Conservation (phyloP, 37 sponge, comb jelly and placozoan genomes). For the Chondrilla cf. caribensis region DNA sequence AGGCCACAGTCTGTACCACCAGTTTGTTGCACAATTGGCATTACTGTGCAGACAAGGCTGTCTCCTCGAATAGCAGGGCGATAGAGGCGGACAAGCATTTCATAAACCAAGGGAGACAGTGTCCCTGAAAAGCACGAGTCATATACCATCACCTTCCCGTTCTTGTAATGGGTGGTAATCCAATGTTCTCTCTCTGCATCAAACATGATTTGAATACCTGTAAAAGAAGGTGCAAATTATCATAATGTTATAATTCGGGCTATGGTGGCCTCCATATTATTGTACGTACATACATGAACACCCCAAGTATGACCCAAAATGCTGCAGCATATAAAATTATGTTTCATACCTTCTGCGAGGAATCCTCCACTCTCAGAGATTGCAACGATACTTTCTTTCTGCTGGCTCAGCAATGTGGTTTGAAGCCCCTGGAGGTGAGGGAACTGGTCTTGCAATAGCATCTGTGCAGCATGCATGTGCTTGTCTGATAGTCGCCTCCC, state of each 20-base stretch:
- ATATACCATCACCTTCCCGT: background rate
- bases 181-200: slow-evolving; percentile 4
- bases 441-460: slow-evolving; percentile 8
- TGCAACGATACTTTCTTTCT: background rate
- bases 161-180: background rate
- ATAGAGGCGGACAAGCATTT: no score
- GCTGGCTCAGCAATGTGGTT: slow-evolving; percentile 10
- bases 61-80: no score
- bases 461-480: slow-evolving; percentile 19
- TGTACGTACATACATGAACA: no score
- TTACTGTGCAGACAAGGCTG: no score
- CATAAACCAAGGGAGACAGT: no score
- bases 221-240: background rate
- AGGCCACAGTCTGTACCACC: no score
- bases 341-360: no score
- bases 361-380: background rate
- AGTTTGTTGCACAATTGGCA: no score
- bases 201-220: slow-evolving; percentile 17
- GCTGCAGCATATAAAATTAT: no score
- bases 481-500: background rate
- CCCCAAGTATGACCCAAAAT: no score
- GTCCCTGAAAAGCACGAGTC: background rate
- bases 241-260: background rate
- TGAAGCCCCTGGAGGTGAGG: slow-evolving; percentile 10
- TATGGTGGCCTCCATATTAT: no score